Conservation (phyloP, 2,113 vertebrate genomes). For the Scomber colias region DNA sequence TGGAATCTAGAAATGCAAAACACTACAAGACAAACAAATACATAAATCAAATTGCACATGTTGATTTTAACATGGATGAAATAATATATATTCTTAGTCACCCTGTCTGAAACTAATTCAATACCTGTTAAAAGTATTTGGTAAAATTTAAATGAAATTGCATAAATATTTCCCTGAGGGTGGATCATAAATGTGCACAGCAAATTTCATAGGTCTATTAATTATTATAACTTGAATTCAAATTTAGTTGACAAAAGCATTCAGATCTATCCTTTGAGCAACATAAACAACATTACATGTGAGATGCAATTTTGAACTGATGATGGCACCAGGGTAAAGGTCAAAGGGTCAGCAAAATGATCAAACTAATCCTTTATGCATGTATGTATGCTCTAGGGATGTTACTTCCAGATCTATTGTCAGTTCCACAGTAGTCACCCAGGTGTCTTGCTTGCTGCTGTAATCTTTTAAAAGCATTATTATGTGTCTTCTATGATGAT, state of each 20-base stretch:
- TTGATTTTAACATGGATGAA: no score
- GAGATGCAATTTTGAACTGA: neutral
- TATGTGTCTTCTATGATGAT: neutral
- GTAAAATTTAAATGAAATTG: no score
- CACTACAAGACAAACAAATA: no score
- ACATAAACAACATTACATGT: neutral
- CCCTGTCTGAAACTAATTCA: no score
- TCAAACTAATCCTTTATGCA: neutral
- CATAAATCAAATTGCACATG: no score
- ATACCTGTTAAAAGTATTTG: no score
- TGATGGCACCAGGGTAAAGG: neutral
- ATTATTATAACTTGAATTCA: neutral
- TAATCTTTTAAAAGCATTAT: neutral
- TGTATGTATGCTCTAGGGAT: neutral
- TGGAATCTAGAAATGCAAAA: no score
- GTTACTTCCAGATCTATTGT: neutral
- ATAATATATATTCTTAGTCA: no score
- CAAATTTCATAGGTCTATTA: neutral
- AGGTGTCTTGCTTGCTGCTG: no score
- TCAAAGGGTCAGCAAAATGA: neutral
- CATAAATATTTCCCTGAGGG: no score
- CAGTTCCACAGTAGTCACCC: no score
- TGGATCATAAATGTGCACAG: neutral
- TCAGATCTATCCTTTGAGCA: neutral
- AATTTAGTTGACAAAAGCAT: neutral